A percentile compares a stretch with the other conserved stretches of the same genome.
Evolutionary conservation across 2,797 vertebrate genomes (phyloP).

Genomic region (Sarcophilus harrisii): DNA sequence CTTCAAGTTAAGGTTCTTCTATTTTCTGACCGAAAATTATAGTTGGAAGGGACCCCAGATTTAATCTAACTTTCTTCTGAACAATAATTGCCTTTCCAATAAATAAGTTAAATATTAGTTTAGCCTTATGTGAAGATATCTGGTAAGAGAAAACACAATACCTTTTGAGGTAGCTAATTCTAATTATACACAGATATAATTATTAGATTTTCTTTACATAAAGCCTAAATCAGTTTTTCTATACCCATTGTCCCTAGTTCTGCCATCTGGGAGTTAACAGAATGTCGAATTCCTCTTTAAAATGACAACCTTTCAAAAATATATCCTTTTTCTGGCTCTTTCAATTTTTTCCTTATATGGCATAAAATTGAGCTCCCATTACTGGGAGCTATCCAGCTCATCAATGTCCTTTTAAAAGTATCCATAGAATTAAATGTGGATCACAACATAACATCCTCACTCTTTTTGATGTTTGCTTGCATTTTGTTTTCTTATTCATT

Average conservation of each 20-base stretch:
- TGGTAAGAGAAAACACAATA: not conserved
- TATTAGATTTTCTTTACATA: not conserved
- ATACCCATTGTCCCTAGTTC: not conserved
- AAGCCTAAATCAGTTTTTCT: not conserved
- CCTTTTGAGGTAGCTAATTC: not conserved
- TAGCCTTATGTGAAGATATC: not conserved
- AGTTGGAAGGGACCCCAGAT: not conserved
- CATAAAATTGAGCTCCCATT: too few relatives aligned
- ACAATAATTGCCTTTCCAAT: not conserved
- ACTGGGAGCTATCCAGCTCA: not conserved
- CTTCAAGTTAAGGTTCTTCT: not conserved
- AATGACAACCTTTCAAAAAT: not conserved
- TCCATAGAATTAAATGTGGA: too few relatives aligned
- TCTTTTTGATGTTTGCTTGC: too few relatives aligned
- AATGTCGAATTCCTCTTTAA: not conserved
- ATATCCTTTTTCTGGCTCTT: too few relatives aligned
- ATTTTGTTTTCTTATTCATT: too few relatives aligned
- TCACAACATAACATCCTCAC: too few relatives aligned
- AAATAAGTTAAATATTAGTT: too few relatives aligned
- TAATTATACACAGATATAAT: not conserved
- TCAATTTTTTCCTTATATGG: too few relatives aligned
- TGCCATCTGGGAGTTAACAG: not conserved
- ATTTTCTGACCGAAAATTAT: not conserved
- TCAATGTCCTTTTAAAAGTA: not conserved
- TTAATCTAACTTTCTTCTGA: not conserved